Evolutionary conservation across 2,113 vertebrate genomes (phyloP).

Genomic region (Pelobates fuscus): DNA sequence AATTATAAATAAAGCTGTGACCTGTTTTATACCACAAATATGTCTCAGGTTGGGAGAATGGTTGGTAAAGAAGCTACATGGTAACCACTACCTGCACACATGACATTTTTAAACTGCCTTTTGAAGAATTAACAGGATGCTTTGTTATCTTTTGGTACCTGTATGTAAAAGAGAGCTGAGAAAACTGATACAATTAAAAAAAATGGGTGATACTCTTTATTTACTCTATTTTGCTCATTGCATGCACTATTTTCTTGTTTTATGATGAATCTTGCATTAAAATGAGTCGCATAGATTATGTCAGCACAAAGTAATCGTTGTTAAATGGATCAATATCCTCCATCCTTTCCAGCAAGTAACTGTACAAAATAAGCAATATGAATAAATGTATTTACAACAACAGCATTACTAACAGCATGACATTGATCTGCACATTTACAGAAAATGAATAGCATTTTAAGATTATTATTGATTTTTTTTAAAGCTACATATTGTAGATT

Average conservation of each 20-base stretch:
- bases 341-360: neutral
- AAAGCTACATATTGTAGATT: neutral
- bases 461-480: slow-evolving; percentile 10
- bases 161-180: no score
- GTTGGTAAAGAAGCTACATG: no score
- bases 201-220: no score
- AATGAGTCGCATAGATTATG: neutral
- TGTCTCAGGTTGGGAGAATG: no score
- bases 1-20: no score
- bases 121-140: no score
- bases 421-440: neutral
- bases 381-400: slow-evolving; percentile 14
- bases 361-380: neutral
- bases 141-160: no score
- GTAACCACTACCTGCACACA: no score
- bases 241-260: neutral
- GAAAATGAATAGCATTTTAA: neutral
- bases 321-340: slow-evolving; percentile 2
- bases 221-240: neutral
- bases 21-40: no score
- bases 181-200: no score
- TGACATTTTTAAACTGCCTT: no score
- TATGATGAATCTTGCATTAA: no score
- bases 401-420: neutral
- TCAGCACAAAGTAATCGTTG: slow-evolving; percentile 2